Evolutionary conservation across 1,140 invertebrate genomes (phyloP), one percentile per base, ranked within the genome.

Genomic region (Drusus annulatus): DNA sequence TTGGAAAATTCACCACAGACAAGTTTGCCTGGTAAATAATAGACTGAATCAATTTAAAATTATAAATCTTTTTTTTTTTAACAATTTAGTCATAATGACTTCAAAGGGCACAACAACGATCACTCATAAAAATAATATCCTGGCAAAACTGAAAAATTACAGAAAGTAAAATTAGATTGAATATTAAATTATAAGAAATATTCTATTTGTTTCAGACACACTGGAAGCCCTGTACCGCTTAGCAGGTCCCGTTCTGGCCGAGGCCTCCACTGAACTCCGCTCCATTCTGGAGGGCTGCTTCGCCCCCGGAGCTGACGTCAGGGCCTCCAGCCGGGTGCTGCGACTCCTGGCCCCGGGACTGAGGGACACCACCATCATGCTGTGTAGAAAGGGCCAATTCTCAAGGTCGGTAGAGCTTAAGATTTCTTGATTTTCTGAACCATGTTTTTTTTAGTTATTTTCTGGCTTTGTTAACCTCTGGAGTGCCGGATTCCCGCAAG

Each of bases 331-430:
- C n/a, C 21, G 69, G n/a, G 25, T 74, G 6, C 50, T 74, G 6
- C 50, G n/a, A 23, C n/a, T 31, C 16, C 60, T 56, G 68, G 76
- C 19, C 17, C 31, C 75, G 19, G 25, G 68, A 19, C 31, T 79
- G 6, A 50, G 81, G 63, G 81, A 83, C 45, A 76, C 76, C 23
- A 28, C 76, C 15, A 73, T 83, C 28, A 83, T 83, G 79, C 23
- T 80, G 0, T 83, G 79, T 28, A 45, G 81, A 13, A 83, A 83
- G 62, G 81, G 76, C 0, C 79, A 78, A 23, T 83, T 80, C 45
- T 83, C 81, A 16, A 78, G 79, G 81, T 83, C 58, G 16, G n/a
- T 36, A 65, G 13, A 45, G 0, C 2, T 45, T 45, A 4, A 36
- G n/a, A n/a, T n/a, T n/a, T n/a, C n/a, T n/a, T n/a, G n/a, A n/a